phyloP scores from a whole-genome alignment of 2,797 vertebrate genomes.

The Sparidentex hasta region DNA sequence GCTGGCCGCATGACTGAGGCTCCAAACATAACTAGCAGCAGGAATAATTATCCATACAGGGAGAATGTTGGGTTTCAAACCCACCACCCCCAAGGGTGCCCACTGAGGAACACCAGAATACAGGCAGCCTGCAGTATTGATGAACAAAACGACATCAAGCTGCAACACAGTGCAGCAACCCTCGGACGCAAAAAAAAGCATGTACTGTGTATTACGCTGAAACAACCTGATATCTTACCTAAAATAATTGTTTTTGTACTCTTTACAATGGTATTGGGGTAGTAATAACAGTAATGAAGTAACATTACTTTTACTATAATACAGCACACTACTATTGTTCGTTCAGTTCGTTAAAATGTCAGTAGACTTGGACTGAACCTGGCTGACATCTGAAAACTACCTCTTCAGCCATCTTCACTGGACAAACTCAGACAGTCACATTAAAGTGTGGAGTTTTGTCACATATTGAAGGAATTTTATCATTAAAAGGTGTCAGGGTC shows the following conservation, averaged over 20 bases:
- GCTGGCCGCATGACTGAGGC: slow-evolving; percentile 27
- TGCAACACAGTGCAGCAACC: slow-evolving; percentile 19
- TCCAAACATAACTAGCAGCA: slow-evolving; percentile 44
- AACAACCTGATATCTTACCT: not conserved
- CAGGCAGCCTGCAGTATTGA: slow-evolving; percentile 36
- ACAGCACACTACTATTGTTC: not conserved
- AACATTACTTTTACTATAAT: not conserved
- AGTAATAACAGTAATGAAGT: too few species aligned
- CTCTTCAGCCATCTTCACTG: not conserved
- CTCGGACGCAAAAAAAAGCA: not conserved
- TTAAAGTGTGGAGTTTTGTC: not conserved
- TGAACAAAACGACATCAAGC: slow-evolving; percentile 35
- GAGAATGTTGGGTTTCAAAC: slow-evolving; percentile 41
- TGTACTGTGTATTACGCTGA: not conserved
- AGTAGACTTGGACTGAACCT: not conserved
- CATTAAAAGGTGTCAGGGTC: not conserved
- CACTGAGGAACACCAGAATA: slow-evolving; percentile 12
- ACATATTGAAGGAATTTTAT: not conserved
- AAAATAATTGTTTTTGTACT: not conserved
- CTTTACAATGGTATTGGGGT: not conserved
- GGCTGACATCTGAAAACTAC: not conserved
- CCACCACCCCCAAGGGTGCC: slow-evolving; percentile 34
- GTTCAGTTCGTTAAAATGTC: not conserved
- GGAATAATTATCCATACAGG: slow-evolving; percentile 55
- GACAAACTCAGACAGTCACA: not conserved